A percentile compares a stretch with the other conserved stretches of the same genome.
These are phyloP conservation scores for Hydrolagus colliei DNA, from an alignment of 2,797 vertebrate species.

Conservation along the genomic window DNA sequence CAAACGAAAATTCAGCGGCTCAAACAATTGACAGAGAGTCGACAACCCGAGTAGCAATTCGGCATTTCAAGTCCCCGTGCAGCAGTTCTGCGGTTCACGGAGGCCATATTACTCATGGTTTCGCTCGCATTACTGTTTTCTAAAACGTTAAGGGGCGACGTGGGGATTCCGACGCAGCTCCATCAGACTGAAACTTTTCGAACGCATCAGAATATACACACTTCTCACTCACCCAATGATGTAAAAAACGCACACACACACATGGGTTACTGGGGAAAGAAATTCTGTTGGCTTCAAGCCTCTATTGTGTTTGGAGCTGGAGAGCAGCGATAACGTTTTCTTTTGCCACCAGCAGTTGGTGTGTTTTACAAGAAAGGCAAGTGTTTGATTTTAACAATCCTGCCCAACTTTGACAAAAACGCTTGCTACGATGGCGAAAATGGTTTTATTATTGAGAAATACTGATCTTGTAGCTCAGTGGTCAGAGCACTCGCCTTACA, in stretches of 20 bases:
- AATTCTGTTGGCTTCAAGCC: not conserved
- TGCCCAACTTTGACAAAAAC: no score
- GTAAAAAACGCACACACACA: no score
- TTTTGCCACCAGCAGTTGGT: not conserved
- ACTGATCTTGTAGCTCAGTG: no score
- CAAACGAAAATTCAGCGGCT: not conserved
- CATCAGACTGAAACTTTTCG: conserved; percentile 11
- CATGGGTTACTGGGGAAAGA: conserved; percentile 6
- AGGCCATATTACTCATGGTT: not conserved
- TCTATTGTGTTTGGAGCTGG: not conserved
- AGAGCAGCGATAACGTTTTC: not conserved
- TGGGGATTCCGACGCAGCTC: not conserved
- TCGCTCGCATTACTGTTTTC: not conserved
- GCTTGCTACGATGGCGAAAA: no score
- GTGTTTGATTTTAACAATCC: no score
- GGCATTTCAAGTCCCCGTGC: not conserved
- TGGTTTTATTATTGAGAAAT: no score
- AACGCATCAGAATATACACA: not conserved
- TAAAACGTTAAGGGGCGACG: conserved; percentile 7
- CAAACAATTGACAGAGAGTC: not conserved
- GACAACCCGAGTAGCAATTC: conserved; percentile 7
- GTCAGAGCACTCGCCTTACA: no score
- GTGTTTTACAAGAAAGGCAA: not conserved
- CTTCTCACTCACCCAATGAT: not conserved
- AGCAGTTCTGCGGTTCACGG: not conserved